Evolutionary conservation across 1,140 invertebrate species (phyloP).

Genomic region (Drosophila fuyamai): DNA sequence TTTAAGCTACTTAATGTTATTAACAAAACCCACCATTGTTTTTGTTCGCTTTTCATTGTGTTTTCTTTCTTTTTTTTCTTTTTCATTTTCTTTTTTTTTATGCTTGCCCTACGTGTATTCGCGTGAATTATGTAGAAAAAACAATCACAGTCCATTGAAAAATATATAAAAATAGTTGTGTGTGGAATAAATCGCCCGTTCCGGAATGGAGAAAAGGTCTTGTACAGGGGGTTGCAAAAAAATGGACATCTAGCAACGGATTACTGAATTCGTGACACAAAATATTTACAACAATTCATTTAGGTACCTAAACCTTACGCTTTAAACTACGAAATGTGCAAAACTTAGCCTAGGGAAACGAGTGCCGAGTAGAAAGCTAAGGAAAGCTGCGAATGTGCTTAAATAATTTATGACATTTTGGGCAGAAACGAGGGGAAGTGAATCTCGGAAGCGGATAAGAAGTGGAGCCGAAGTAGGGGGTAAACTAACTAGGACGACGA

Average conservation of each 20-base stretch:
- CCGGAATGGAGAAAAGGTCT: slow-evolving; percentile 31
- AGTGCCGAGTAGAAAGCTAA: slow-evolving; percentile 41
- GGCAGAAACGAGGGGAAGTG: slow-evolving; percentile 13
- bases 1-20: slow-evolving; percentile 75
- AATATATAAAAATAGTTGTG: slow-evolving; percentile 78
- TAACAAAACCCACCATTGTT: slow-evolving; percentile 76
- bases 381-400: slow-evolving; percentile 64
- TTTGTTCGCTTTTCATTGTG: slow-evolving; percentile 45
- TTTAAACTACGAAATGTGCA: slow-evolving; percentile 73
- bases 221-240: slow-evolving; percentile 47
- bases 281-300: slow-evolving; percentile 79
- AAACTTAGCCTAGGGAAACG: slow-evolving; percentile 54
- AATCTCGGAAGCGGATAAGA: slow-evolving; percentile 4
- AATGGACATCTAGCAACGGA: slow-evolving; percentile 43
- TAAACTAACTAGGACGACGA: slow-evolving; percentile 40
- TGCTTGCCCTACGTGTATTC: slow-evolving; percentile 42
- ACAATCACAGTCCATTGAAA: slow-evolving; percentile 83
- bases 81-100: slow-evolving; percentile 47
- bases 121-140: slow-evolving; percentile 69
- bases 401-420: slow-evolving; percentile 80
- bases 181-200: slow-evolving; percentile 59
- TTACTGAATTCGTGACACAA: slow-evolving; percentile 51
- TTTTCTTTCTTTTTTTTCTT: slow-evolving; percentile 50
- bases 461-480: slow-evolving; percentile 22
- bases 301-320: slow-evolving; percentile 77